Conservation (phyloP, 2,113 vertebrate species). For the Melanerpes formicivorus region DNA sequence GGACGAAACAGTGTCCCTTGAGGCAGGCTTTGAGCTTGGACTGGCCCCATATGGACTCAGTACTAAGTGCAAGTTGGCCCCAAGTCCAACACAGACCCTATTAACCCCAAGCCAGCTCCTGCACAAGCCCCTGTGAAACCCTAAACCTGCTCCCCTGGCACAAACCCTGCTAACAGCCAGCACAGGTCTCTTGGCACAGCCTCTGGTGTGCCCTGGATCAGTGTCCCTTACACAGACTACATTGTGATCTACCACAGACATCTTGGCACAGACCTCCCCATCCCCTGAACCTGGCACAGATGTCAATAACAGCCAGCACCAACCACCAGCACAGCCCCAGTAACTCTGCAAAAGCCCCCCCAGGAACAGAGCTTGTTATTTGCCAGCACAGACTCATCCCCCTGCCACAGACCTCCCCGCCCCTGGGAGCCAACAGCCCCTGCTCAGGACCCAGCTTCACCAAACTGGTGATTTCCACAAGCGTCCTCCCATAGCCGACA, state of each 20-base stretch:
- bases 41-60: neutral
- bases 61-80: neutral
- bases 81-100: neutral
- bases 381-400: neutral
- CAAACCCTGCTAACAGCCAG: neutral
- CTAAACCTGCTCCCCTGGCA: neutral
- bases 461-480: neutral
- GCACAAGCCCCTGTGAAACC: neutral
- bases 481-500: too few relatives aligned
- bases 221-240: neutral
- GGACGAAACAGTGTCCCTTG: neutral
- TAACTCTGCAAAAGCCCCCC: fast-evolving
- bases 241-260: neutral
- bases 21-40: neutral
- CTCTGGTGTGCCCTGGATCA: neutral
- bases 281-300: neutral
- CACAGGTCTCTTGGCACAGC: fast-evolving
- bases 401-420: fast-evolving
- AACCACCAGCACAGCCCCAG: neutral
- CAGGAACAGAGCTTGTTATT: neutral
- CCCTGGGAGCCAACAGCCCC: neutral
- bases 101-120: neutral
- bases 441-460: neutral
- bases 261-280: neutral
- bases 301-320: fast-evolving